These are phyloP conservation scores for Entomyzon cyanotis DNA, from an alignment of 2,113 vertebrate genomes.

Conservation along the genomic window DNA sequence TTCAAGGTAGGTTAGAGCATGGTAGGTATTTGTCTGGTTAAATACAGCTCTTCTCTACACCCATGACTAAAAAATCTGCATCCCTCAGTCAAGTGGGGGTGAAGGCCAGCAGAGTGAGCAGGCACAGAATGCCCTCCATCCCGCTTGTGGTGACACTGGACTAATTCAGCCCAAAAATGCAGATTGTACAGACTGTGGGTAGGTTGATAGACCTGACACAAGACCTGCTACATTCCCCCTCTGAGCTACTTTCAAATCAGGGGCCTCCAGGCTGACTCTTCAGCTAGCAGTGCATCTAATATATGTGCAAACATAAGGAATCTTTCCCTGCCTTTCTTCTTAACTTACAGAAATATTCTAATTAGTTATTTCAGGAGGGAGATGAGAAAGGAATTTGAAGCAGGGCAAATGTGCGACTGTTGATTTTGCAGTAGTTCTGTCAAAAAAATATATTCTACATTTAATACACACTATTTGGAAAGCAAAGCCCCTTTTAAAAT, in stretches of 20 bases:
- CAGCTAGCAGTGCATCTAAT: background rate
- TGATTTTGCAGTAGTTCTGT: slow-evolving; percentile 15
- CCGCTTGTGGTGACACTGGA: fast-evolving
- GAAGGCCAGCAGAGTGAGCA: background rate
- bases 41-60: background rate
- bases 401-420: background rate
- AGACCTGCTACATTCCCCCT: background rate
- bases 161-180: background rate
- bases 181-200: background rate
- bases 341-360: background rate
- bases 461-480: slow-evolving; percentile 56
- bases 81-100: background rate
- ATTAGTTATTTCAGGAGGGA: slow-evolving; percentile 17
- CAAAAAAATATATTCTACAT: slow-evolving; percentile 46
- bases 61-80: background rate
- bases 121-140: background rate
- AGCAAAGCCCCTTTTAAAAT: slow-evolving; percentile 67
- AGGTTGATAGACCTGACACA: background rate
- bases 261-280: background rate
- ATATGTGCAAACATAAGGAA: background rate
- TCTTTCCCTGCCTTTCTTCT: background rate
- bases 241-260: background rate
- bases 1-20: background rate
- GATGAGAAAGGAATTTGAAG: slow-evolving; percentile 2
- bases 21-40: background rate